Conservation (phyloP, 2,797 vertebrate species). For the Intellagama lesueurii region DNA sequence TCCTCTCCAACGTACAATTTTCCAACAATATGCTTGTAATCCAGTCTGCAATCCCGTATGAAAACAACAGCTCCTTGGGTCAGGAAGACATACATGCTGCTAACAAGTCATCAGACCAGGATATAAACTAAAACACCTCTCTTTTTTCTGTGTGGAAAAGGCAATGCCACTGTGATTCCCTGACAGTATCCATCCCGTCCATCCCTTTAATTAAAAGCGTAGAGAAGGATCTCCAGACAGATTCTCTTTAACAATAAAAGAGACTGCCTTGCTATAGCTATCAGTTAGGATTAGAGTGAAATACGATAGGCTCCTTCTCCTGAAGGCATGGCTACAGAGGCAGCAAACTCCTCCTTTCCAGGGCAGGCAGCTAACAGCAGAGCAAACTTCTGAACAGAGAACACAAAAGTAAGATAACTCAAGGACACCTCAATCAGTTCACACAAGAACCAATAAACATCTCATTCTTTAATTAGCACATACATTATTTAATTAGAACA, state of each 20-base stretch:
- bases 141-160: conserved; percentile 32
- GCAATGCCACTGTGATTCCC: conserved; percentile 23
- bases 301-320: conserved; percentile 82
- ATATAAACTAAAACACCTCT: conserved; percentile 35
- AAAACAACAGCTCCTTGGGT: conserved; percentile 23
- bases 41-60: conserved; percentile 38
- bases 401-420: conserved; percentile 47
- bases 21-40: conserved; percentile 31
- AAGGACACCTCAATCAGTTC: conserved; percentile 28
- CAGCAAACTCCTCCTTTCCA: conserved; percentile 75
- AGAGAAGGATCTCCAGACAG: conserved; percentile 61
- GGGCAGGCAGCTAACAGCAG: conserved; percentile 60
- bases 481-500: not conserved
- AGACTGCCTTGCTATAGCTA: conserved; percentile 77
- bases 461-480: not conserved
- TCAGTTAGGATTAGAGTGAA: conserved; percentile 85
- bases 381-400: conserved; percentile 75
- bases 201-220: conserved; percentile 48
- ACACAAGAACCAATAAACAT: not conserved
- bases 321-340: conserved; percentile 76
- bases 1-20: conserved; percentile 63
- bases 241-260: conserved; percentile 78
- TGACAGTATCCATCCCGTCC: conserved; percentile 39
- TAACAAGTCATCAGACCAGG: conserved; percentile 48
- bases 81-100: conserved; percentile 37